Conservation (phyloP, 2,888 invertebrate genomes). For the Campoplex nolae region DNA sequence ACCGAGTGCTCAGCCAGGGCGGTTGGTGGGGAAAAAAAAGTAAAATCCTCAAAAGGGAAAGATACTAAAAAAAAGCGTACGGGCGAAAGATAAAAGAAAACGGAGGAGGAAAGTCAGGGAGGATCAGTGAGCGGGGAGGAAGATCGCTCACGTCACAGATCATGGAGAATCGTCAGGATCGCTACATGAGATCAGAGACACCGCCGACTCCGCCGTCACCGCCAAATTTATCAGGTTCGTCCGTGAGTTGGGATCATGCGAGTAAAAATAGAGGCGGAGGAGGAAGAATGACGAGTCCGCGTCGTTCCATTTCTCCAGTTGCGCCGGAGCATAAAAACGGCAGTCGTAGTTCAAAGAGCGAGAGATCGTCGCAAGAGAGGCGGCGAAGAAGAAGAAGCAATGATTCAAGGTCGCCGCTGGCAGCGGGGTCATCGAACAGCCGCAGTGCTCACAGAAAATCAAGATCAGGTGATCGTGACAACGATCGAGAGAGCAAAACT, state of each 20-base stretch:
- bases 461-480: conserved; percentile 54
- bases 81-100: conserved; percentile 4
- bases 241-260: conserved; percentile 24
- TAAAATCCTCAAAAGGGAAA: conserved; percentile 27
- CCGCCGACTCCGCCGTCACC: conserved; percentile 81
- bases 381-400: conserved; percentile 78
- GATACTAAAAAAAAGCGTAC: conserved; percentile 68
- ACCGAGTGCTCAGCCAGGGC: conserved; percentile 86
- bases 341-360: conserved; percentile 75
- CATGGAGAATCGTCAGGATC: conserved; percentile 85
- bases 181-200: conserved; percentile 81
- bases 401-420: conserved; percentile 75
- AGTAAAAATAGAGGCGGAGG: not conserved
- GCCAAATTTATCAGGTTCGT: conserved; percentile 67
- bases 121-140: not conserved
- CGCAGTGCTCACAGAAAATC: conserved; percentile 55
- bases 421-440: conserved; percentile 67
- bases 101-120: not conserved
- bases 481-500: conserved; percentile 65
- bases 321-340: conserved; percentile 69
- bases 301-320: conserved; percentile 75
- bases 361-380: conserved; percentile 78
- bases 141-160: conserved; percentile 81
- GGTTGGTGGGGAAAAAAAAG: conserved; percentile 38
- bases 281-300: not conserved